Base-by-base conservation (phyloP, 2,113 vertebrate genomes). In the Chloroceryle aenea region DNA sequence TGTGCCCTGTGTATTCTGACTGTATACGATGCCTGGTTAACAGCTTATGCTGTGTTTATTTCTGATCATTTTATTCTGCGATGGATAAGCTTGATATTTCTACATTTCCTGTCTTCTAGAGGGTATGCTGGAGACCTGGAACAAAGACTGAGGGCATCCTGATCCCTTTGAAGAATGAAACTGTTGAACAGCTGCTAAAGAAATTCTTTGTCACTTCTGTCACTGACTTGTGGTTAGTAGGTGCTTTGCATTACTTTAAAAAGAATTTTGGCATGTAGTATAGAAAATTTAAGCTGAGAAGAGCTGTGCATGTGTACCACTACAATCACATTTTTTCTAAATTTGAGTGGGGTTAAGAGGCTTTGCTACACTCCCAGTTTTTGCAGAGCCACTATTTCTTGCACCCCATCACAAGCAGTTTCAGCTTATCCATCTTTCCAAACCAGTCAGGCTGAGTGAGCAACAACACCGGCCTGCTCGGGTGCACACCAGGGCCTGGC, bases 301-400 rank as follows among this genome's bases (percentile, higher is more conserved):
- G 43, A 58, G 13, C 48, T n/a, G 52, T 23, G 56, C 6, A 8
- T 0, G 0, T 3, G 2, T 15, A 34, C 21, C 43, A 7, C 13
- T 23, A 38, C 22, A 12, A 23, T 4, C 16, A 14, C 0, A 13
- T 47, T 68, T 43, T 17, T 72, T 47, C 53, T 34, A 38, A 21
- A 75, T 32, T 15, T 2, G 0, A 27, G 13, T 2, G 32, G n/a
- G 7, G 11, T 10, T 27, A 40, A 13, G 17, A 45, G 13, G 42
- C 15, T 40, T 34, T 58, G 21, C 50, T 75, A 12, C 0, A 12
- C n/a, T 11, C 21, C 8, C 5, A 8, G 9, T 7, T 55, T 45
- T 22, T 19, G 14, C 18, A 38, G 18, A 25, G 14, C 23, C 26
- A 56, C 30, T 10, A 14, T 14, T 34, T n/a, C 32, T 42, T 9